Percentiles rank a stretch among this genome's conserved stretches.
Evolutionary conservation across 2,797 vertebrate species (phyloP).

Genomic region (Poeciliopsis gracilis): DNA sequence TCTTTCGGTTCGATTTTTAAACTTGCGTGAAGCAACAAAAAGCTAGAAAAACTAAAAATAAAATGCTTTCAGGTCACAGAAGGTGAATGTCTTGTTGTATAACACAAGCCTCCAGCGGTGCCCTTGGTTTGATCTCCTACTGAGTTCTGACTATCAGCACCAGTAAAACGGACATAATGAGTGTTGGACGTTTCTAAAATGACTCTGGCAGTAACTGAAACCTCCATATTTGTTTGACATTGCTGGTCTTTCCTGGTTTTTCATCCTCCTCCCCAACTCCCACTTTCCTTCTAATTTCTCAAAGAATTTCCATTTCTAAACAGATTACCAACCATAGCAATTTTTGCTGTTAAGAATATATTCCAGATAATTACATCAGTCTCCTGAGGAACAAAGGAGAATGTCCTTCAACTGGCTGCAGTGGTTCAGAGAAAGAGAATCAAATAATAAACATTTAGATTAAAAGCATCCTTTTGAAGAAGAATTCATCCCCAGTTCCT

Average conservation of each 20-base stretch:
- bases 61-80: conserved; percentile 53
- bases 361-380: conserved; percentile 37
- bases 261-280: conserved; percentile 1
- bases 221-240: conserved; percentile 51
- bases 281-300: background rate
- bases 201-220: conserved; percentile 42
- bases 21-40: conserved; percentile 42
- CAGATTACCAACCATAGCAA: background rate
- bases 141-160: conserved; percentile 52
- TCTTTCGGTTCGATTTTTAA: conserved; percentile 29
- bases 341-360: conserved; percentile 33
- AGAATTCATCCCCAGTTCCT: conserved; percentile 47
- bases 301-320: conserved; percentile 14
- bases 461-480: conserved; percentile 39
- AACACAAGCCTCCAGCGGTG: conserved; percentile 63
- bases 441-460: conserved; percentile 58
- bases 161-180: conserved; percentile 67
- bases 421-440: conserved; percentile 33
- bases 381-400: conserved; percentile 26
- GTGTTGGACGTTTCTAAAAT: conserved; percentile 57
- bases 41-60: conserved; percentile 48
- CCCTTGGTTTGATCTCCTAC: conserved; percentile 63
- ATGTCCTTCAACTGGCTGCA: conserved; percentile 33
- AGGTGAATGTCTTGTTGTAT: conserved; percentile 65
- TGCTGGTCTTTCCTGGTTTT: conserved; percentile 15